Percentiles rank a stretch among this genome's conserved stretches.
These are phyloP conservation scores for Mobula birostris DNA, from an alignment of 2,113 vertebrate species.

Conservation along the genomic window DNA sequence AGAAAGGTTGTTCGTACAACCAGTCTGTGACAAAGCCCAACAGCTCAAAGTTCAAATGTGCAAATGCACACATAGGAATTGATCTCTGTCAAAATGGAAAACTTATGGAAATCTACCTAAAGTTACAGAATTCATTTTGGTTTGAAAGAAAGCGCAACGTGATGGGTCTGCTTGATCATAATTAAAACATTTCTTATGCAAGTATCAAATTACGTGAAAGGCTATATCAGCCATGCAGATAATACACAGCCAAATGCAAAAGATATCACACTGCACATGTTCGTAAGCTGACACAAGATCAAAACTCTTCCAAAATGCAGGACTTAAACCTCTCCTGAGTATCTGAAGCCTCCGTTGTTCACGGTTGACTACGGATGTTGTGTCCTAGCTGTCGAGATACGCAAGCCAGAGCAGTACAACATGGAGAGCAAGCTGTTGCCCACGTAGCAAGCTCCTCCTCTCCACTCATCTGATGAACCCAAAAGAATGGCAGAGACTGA, in stretches of 20 bases:
- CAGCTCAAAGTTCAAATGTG: slow-evolving; percentile 2
- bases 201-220: background rate
- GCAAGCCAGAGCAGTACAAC: no score
- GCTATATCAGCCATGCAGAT: background rate
- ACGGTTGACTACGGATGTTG: no score
- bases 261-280: background rate
- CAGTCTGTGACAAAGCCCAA: background rate
- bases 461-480: no score
- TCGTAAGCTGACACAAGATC: background rate
- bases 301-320: background rate
- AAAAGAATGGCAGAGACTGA: no score
- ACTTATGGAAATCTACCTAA: background rate
- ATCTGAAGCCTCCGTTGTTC: no score
- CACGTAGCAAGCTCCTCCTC: no score
- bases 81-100: background rate
- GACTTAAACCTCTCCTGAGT: background rate
- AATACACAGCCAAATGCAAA: background rate
- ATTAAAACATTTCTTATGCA: slow-evolving; percentile 27
- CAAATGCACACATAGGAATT: background rate
- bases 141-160: background rate
- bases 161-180: slow-evolving; percentile 1
- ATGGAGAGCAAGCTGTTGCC: no score
- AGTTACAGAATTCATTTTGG: background rate
- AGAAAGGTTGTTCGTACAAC: background rate
- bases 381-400: no score